These are phyloP conservation scores for Diuraphis noxia DNA, from an alignment of 1,140 invertebrate genomes.

Conservation along the genomic window DNA sequence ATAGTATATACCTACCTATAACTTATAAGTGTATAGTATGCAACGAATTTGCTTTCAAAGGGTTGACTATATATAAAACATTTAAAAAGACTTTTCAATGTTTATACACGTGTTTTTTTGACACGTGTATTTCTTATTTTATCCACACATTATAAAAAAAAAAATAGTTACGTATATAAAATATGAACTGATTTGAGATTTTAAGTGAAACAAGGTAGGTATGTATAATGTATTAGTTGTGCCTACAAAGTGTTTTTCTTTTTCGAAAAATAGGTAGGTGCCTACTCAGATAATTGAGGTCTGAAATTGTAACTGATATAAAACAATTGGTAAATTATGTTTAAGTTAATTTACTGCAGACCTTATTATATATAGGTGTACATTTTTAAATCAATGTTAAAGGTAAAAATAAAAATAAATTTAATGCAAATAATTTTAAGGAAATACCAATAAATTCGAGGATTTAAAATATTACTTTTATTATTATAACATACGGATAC, in stretches of 20 bases:
- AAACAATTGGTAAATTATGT: background rate
- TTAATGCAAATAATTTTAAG: background rate
- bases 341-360: background rate
- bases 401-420: background rate
- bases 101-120: too few relatives aligned
- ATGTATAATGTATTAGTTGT: background rate
- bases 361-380: background rate
- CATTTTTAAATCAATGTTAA: background rate
- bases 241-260: background rate
- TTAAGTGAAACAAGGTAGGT: background rate
- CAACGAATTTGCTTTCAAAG: background rate
- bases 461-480: background rate
- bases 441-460: background rate
- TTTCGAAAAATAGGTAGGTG: background rate
- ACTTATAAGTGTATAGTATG: background rate
- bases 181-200: background rate
- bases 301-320: background rate
- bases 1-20: too few relatives aligned
- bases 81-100: background rate
- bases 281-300: background rate
- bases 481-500: background rate
- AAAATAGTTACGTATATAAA: background rate
- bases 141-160: background rate
- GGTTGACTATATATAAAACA: background rate
- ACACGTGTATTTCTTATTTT: background rate